Percentiles rank a stretch among this genome's conserved stretches.
Conservation (phyloP, 2,888 invertebrate genomes). For the Kuschelorhynchus macadamiae region DNA sequence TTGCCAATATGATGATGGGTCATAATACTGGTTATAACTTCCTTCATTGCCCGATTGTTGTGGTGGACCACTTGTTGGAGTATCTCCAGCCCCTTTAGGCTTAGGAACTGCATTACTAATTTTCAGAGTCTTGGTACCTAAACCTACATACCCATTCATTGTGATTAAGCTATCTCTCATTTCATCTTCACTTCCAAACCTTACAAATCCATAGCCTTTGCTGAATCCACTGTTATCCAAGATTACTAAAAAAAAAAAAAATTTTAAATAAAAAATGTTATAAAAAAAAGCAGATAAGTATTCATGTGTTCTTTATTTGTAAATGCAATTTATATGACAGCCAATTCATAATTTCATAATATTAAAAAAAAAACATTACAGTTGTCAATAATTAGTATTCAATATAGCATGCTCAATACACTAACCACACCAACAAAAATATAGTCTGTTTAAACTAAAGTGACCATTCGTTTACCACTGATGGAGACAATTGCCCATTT, state of each 20-base stretch:
- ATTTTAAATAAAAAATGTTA: too few species aligned
- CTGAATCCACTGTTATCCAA: constrained; percentile 91
- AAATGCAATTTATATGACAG: too few species aligned
- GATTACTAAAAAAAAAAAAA: constrained; percentile 77
- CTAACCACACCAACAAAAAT: too few species aligned
- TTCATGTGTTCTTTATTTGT: not conserved
- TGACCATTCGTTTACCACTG: too few species aligned
- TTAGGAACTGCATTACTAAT: constrained; percentile 95
- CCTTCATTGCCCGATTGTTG: constrained; percentile 56
- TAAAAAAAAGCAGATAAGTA: too few species aligned
- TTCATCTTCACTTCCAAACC: constrained; percentile 94
- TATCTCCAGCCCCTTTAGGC: constrained; percentile 73
- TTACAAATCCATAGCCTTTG: constrained; percentile 95
- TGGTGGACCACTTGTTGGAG: constrained; percentile 64
- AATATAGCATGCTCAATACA: too few species aligned
- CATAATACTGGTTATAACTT: constrained; percentile 74
- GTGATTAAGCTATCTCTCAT: constrained; percentile 92
- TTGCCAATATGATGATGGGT: constrained; percentile 89
- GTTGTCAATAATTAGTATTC: too few species aligned
- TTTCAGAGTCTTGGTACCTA: constrained; percentile 90
- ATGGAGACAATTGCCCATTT: too few species aligned
- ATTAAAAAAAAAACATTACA: too few species aligned
- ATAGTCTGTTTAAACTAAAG: too few species aligned
- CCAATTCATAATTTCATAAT: too few species aligned
- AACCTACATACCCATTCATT: constrained; percentile 93